Conservation (phyloP, 1,140 invertebrate species). For the Stratiolaelaps scimitus region DNA sequence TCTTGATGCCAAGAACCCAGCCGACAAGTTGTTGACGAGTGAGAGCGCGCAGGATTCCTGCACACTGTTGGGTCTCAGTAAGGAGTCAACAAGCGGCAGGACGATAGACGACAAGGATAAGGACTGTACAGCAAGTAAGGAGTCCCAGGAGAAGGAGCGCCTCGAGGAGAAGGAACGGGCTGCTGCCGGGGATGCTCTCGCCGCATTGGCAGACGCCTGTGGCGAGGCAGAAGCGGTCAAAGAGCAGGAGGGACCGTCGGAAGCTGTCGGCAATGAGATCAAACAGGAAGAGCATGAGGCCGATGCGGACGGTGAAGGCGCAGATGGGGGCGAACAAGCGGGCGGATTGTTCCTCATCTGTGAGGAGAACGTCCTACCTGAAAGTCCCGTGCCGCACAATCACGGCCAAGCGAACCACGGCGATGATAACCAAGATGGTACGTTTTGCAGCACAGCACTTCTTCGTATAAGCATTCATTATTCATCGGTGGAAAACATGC, state of each 20-base stretch:
- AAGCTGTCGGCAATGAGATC: conserved; percentile 30
- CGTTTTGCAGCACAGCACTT: not conserved
- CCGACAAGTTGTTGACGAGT: too few species aligned
- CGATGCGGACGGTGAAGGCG: conserved; percentile 34
- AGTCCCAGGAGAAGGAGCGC: conserved; percentile 1
- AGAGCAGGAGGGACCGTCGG: conserved; percentile 37
- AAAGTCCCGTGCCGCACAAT: conserved; percentile 33
- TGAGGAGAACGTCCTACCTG: conserved; percentile 61
- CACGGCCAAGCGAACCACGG: not conserved
- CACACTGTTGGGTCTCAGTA: too few species aligned
- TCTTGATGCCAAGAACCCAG: too few species aligned
- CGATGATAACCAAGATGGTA: conserved; percentile 11
- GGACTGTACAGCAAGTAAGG: too few species aligned
- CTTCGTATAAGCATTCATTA: not conserved
- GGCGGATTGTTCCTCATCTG: conserved; percentile 50
- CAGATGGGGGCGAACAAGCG: conserved; percentile 36
- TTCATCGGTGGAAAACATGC: not conserved
- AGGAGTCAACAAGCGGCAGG: too few species aligned
- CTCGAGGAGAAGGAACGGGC: not conserved
- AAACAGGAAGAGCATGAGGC: conserved; percentile 31
- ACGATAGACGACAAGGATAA: too few species aligned
- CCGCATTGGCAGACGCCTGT: conserved; percentile 27
- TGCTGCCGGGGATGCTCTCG: conserved; percentile 9
- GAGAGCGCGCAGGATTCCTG: too few species aligned
- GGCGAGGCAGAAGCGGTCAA: conserved; percentile 32